phyloP scores from a whole-genome alignment of 1,140 invertebrate species.

The Eurytemora carolleeae region DNA sequence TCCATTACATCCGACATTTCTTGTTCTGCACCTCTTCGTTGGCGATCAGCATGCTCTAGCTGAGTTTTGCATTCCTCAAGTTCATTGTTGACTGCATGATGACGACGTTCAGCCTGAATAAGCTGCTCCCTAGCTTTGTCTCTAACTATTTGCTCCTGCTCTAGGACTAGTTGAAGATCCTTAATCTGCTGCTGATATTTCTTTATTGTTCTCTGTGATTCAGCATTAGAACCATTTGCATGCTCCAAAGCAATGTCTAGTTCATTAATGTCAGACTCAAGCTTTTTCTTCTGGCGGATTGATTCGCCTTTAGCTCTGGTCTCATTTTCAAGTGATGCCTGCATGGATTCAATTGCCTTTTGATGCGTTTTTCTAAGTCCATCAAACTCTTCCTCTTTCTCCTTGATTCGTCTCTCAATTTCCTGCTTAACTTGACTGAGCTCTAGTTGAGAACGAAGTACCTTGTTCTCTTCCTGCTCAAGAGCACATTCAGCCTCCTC shows the following conservation, averaged over 20 bases:
- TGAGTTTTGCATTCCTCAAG: constrained; percentile 42
- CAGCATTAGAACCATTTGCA: constrained; percentile 28
- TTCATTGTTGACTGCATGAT: constrained; percentile 83
- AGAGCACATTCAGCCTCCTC: constrained; percentile 97
- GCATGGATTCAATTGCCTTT: constrained; percentile 36
- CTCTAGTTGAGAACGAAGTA: constrained; percentile 26
- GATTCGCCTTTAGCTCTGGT: constrained; percentile 43
- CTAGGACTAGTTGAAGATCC: constrained; percentile 38
- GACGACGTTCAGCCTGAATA: constrained; percentile 83
- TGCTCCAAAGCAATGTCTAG: constrained; percentile 34
- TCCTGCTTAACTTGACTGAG: constrained; percentile 35
- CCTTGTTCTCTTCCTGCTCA: constrained; percentile 66
- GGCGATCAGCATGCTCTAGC: constrained; percentile 36
- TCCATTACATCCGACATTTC: constrained; percentile 36
- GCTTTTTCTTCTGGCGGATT: constrained; percentile 34
- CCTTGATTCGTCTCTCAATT: constrained; percentile 34
- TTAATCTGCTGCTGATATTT: constrained; percentile 36
- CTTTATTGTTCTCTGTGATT: constrained; percentile 40
- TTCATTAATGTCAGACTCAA: constrained; percentile 36
- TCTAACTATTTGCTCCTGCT: constrained; percentile 33
- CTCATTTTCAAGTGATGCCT: constrained; percentile 37
- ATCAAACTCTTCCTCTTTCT: constrained; percentile 44
- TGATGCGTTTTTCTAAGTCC: constrained; percentile 40
- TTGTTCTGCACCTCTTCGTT: constrained; percentile 34
- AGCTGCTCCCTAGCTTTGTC: constrained; percentile 44